Evolutionary conservation across 2,113 vertebrate genomes (phyloP), one percentile per base, ranked within the genome.

Genomic region (Cinclus cinclus): DNA sequence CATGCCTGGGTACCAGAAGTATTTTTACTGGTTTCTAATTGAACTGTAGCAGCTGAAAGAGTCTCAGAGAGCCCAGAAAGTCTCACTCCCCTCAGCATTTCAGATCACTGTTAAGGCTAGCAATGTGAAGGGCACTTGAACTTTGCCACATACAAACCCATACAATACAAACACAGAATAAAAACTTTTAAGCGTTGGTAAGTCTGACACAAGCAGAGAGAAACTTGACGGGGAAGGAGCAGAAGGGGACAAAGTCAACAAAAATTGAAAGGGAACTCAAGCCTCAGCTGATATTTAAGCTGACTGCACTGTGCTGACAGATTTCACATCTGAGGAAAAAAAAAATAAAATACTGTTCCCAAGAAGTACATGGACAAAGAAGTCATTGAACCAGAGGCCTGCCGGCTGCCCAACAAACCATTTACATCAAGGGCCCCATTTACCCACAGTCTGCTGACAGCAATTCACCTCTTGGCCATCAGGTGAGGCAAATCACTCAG

Each of bases 221-320:
- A 95, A 96, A 92, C 87, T 70, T 73, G 37, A 96, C 71, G 1
- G 0, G 70, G 70, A 94, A 88, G 47, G 59, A 89, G 88, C 49
- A 85, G 74, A 39, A 76, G 42, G 71, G 94, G 74, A 92, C 82
- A 94, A 93, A 92, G 91, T 94, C 87, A 96, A 96, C 68, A 94
- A 83, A 92, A 94, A 50, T 28, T 73, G 87, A 89, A 92, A 96
- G 59, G 28, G 24, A 95, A 42, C 62, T 90, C 90, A 93, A 87
- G 56, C 81, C 81, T 94, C 92, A 85, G 90, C 80, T 89, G 94
- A 91, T 95, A 95, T 95, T 95, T 96, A 94, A 95, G 81, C 58
- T 94, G 92, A 92, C 89, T 96, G 96, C 53, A 89, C 62, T 90
- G 86, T 67, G 84, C 83, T 94, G 84, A 94, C 89, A 96, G 70